phyloP scores from a whole-genome alignment of 30 jellyfish, hydroid and myxozoan genomes.

The Hydractinia echinata region DNA sequence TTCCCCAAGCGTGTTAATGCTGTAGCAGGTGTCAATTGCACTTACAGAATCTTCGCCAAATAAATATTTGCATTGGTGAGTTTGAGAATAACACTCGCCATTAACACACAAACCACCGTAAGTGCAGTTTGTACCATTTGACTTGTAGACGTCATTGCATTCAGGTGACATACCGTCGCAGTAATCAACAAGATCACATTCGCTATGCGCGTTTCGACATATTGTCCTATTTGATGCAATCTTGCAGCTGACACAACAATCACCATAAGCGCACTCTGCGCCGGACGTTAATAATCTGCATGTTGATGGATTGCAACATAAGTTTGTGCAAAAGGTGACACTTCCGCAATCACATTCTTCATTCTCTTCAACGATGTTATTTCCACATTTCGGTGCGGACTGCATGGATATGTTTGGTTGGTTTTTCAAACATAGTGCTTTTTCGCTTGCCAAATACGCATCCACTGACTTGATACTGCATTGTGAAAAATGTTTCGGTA shows the following conservation, averaged over 20 bases:
- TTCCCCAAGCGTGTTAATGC: neutral
- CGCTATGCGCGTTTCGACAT: neutral
- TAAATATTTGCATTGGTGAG: neutral
- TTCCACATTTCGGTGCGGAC: neutral
- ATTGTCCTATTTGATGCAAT: neutral
- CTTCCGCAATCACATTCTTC: constrained; percentile 29
- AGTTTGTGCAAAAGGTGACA: neutral
- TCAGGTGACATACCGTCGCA: constrained; percentile 10
- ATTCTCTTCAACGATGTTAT: neutral
- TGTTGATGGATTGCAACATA: neutral
- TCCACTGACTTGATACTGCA: neutral
- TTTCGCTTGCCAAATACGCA: neutral
- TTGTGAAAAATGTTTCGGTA: neutral
- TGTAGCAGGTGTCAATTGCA: neutral
- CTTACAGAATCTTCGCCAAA: neutral
- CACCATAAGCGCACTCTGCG: neutral
- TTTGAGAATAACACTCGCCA: constrained; percentile 4
- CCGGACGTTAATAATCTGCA: neutral
- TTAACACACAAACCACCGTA: neutral
- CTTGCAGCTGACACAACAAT: neutral
- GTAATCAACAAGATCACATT: constrained; percentile 15
- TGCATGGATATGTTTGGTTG: neutral
- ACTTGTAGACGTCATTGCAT: neutral
- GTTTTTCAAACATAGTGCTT: neutral
- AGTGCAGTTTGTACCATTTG: neutral